Percentiles rank a stretch among this genome's conserved stretches.
Conservation (phyloP, 2,113 vertebrate species). For the Pseudorectes ferrugineus region DNA sequence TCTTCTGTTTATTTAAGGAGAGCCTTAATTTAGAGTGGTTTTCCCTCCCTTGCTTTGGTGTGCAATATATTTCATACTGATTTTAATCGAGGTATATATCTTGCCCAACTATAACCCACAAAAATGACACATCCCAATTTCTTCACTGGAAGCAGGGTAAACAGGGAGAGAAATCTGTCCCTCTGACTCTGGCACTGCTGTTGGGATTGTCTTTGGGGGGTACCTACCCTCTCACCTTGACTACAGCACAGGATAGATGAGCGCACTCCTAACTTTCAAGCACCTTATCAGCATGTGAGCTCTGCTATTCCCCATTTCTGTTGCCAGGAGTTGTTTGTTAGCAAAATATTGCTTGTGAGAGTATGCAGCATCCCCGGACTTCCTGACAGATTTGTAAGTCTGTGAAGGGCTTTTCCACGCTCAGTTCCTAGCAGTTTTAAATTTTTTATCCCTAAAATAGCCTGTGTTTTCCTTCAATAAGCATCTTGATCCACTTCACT, state of each 20-base stretch:
- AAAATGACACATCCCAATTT: neutral
- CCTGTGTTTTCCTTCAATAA: neutral
- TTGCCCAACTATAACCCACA: neutral
- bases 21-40: neutral
- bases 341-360: neutral
- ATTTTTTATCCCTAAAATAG: neutral
- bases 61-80: neutral
- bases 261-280: neutral
- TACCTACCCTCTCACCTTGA: neutral
- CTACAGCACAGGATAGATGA: neutral
- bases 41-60: neutral
- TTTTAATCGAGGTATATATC: neutral
- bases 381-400: neutral
- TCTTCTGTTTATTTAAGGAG: neutral
- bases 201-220: neutral
- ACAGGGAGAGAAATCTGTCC: neutral
- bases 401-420: neutral
- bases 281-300: neutral
- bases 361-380: fast-evolving
- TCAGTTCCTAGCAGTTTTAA: neutral
- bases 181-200: neutral
- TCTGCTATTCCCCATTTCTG: neutral
- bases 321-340: neutral
- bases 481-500: neutral
- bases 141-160: neutral